Evolutionary conservation across 2,797 vertebrate genomes (phyloP).

Genomic region (Tokudaia muenninki): DNA sequence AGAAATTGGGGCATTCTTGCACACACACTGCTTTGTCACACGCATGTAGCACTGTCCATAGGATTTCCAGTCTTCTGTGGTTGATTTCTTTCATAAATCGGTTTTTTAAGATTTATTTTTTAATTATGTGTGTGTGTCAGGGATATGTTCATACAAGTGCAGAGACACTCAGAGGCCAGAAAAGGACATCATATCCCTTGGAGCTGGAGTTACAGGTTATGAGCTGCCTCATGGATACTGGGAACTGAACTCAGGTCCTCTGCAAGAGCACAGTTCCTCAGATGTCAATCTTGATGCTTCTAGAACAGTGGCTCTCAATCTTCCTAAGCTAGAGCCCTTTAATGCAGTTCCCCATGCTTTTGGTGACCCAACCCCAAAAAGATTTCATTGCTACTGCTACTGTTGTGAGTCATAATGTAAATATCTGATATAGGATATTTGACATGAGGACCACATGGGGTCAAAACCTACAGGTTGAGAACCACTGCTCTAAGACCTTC

Average conservation of each 20-base stretch:
- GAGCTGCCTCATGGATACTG: neutral
- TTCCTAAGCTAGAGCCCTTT: neutral
- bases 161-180: neutral
- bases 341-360: neutral
- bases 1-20: neutral
- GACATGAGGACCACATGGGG: neutral
- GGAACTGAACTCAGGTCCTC: neutral
- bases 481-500: neutral
- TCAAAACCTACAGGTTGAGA: neutral
- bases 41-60: neutral
- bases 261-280: neutral
- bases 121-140: neutral
- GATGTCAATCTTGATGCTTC: neutral
- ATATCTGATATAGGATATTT: neutral
- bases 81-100: neutral
- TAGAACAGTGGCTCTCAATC: no score
- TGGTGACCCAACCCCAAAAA: neutral
- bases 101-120: neutral
- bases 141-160: neutral
- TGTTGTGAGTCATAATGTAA: neutral
- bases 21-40: neutral
- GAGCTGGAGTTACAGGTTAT: neutral
- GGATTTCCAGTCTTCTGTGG: neutral
- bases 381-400: neutral
- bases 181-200: neutral